Evolutionary conservation across 2,888 invertebrate species (phyloP).

Genomic region (Melanostoma scalare): DNA sequence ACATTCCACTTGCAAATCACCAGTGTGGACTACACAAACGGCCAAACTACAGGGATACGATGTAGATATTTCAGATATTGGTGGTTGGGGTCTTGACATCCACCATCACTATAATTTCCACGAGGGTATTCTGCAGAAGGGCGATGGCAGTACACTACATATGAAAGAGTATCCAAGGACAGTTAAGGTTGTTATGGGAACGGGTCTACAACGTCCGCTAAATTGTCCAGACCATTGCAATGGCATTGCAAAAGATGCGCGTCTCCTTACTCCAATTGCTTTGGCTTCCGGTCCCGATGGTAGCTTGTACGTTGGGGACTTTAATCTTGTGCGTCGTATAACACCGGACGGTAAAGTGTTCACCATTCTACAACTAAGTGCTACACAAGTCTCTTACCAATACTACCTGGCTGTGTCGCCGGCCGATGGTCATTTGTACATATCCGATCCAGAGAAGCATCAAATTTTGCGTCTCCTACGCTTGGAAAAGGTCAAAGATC

Average conservation of each 20-base stretch:
- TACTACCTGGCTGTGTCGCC: conserved; percentile 98
- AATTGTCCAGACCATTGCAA: conserved; percentile 94
- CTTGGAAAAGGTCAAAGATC: conserved; percentile 91
- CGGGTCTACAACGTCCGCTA: conserved; percentile 92
- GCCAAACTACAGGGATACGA: conserved; percentile 97
- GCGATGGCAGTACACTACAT: conserved; percentile 97
- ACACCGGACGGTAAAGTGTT: conserved; percentile 94
- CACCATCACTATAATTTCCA: conserved; percentile 99
- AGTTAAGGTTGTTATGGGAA: conserved; percentile 96
- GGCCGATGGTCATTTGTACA: conserved; percentile 96
- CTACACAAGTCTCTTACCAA: conserved; percentile 97
- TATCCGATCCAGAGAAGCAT: conserved; percentile 97
- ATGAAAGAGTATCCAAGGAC: conserved; percentile 95
- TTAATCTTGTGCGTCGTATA: conserved; percentile 95
- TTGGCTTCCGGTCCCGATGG: conserved; percentile 98
- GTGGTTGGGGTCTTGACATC: conserved; percentile 98
- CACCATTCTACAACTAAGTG: conserved; percentile 93
- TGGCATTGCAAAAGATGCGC: conserved; percentile 92
- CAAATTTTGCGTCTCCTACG: conserved; percentile 91
- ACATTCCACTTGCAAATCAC: conserved; percentile 91
- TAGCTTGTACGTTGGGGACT: conserved; percentile 97
- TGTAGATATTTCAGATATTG: conserved; percentile 97
- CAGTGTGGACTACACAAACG: conserved; percentile 97
- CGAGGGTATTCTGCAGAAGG: conserved; percentile 98
- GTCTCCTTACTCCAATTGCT: conserved; percentile 95